Base-by-base conservation (phyloP, 1,140 invertebrate genomes). In the Sycobia sp. region DNA sequence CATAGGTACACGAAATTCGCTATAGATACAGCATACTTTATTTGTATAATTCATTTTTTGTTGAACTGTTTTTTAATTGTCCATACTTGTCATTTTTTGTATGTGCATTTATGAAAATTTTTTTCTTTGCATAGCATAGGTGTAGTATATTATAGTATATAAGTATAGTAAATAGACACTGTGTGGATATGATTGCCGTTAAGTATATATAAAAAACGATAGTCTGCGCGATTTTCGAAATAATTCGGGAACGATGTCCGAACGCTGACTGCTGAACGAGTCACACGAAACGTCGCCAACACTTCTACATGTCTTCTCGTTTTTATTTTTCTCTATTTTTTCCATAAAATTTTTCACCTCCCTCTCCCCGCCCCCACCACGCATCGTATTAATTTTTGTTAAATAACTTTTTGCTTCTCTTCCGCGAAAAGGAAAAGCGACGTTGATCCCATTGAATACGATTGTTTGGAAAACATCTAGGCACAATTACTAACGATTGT, bases 401-500 rank as follows among this genome's bases (percentile, higher is more conserved):
- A 36, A 16, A 7, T 22, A 38, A 50, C 47, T 41, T 41, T 50
- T 59, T 59, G 22, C 27, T 47, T 63, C 43, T 50, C 46, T 65
- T 58, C 47, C 38, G 46, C 54, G 49, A 61, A 18, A 55, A 49
- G 43, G 46, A 53, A 64, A 64, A 73, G 70, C 69, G 68, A 76
- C 69, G 62, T 77, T 77, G 76, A 76, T 77, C 74, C 74, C 76
- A 74, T 74, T 71, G 57, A 77, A 76, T 75, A 77, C 69, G 64
- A 61, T 67, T 75, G 66, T 75, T 75, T 73, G 23, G 55, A 65
- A 65, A 71, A 75, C 66, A 75, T 77, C 67, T 74, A 77, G 76
- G 76, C 76, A 77, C 76, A 72, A 76, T 74, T 76, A 71, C 69
- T 75, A 75, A 76, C 65, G 74, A 76, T 76, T 77, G 73, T 75